Conservation (phyloP, 2,888 invertebrate genomes). For the Agrotis segetum region DNA sequence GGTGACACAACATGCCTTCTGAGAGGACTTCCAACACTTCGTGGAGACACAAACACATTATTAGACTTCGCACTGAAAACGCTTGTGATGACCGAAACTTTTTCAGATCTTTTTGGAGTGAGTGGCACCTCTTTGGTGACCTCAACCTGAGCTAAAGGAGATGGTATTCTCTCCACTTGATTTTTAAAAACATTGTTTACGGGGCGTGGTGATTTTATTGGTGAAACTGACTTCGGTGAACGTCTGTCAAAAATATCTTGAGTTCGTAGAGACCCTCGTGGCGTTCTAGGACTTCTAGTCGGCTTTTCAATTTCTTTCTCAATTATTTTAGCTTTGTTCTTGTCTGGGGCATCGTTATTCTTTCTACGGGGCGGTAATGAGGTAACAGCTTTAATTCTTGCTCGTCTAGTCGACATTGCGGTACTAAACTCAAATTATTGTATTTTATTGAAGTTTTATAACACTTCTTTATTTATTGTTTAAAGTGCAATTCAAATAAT, state of each 20-base stretch:
- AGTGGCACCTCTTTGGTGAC: constrained; percentile 57
- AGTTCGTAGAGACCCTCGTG: constrained; percentile 64
- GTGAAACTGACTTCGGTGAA: constrained; percentile 59
- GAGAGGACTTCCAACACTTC: constrained; percentile 68
- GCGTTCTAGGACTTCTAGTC: constrained; percentile 73
- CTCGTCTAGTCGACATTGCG: constrained; percentile 92
- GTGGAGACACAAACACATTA: constrained; percentile 75
- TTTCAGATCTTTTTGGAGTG: constrained; percentile 63
- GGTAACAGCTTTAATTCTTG: constrained; percentile 94
- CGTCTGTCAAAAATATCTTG: constrained; percentile 51
- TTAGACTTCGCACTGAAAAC: constrained; percentile 61
- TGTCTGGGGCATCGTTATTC: constrained; percentile 76
- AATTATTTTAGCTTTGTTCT: constrained; percentile 65
- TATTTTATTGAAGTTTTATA: not conserved
- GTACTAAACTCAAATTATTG: not conserved
- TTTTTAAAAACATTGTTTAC: constrained; percentile 52
- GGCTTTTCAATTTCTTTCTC: constrained; percentile 71
- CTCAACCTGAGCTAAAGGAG: constrained; percentile 47
- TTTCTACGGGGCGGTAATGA: constrained; percentile 91
- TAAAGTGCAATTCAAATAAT: constrained; percentile 13
- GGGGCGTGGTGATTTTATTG: constrained; percentile 60
- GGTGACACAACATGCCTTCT: constrained; percentile 67
- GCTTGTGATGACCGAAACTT: constrained; percentile 71
- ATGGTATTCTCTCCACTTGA: constrained; percentile 50
- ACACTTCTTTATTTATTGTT: not conserved